phyloP scores from a whole-genome alignment of 2,797 vertebrate species.

The Leptatherina wallacei region DNA sequence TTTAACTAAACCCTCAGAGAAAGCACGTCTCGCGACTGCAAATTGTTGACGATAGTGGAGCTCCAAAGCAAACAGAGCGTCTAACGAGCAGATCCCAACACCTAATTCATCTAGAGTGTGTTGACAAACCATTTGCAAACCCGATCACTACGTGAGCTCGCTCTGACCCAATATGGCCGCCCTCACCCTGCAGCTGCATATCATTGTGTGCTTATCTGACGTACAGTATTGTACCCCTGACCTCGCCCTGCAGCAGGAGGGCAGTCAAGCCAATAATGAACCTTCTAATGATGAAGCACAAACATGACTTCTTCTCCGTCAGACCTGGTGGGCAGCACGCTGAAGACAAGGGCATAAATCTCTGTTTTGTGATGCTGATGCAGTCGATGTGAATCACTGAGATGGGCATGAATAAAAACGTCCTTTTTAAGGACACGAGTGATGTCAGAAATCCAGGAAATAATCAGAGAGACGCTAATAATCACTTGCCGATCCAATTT shows the following conservation, averaged over 20 bases:
- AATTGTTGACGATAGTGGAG: constrained; percentile 37
- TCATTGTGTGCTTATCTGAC: constrained; percentile 30
- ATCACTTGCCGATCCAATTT: no score
- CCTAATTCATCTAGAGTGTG: constrained; percentile 41
- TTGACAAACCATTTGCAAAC: constrained; percentile 37
- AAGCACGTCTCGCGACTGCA: constrained; percentile 34
- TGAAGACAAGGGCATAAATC: background rate
- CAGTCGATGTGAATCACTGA: background rate
- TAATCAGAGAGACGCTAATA: background rate
- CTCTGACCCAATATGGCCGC: constrained; percentile 29
- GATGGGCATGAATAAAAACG: background rate
- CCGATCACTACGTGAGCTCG: constrained; percentile 22
- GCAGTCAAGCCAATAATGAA: constrained; percentile 30
- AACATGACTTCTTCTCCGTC: constrained; percentile 10
- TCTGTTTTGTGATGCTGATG: background rate
- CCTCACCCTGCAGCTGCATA: constrained; percentile 18
- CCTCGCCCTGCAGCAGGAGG: background rate
- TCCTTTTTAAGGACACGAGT: constrained; percentile 9
- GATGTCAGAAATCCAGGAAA: background rate
- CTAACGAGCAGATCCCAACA: constrained; percentile 15
- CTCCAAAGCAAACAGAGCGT: constrained; percentile 55
- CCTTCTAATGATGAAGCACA: background rate
- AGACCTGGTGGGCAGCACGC: background rate
- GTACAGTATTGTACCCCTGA: background rate
- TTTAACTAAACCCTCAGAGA: constrained; percentile 40